Evolutionary conservation across 2,888 invertebrate genomes (phyloP), one percentile per base, ranked within the genome.

Genomic region (Thera britannica): DNA sequence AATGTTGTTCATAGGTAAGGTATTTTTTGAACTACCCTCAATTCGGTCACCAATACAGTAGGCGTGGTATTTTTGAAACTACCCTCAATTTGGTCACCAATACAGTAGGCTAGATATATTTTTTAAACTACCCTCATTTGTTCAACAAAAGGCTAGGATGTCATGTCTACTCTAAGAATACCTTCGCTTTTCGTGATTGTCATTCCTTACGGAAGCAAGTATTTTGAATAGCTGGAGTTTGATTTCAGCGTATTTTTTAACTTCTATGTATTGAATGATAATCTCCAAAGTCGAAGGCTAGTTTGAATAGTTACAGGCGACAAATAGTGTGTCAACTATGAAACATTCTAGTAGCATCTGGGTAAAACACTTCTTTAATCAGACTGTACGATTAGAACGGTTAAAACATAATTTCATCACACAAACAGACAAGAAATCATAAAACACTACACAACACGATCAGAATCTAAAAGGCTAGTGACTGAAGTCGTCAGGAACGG

Each of bases 1-100:
- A 98, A 99, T 90, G 96, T 97, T 82, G 97, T 98, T 68, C 99
- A 99, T 96, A 97, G 98, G 98, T 98, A 95, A 76, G 73, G 62
- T 58, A 56, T 65, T 48, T n/a, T 3, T 38, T 3, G 38, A 38
- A 5, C 38, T 38, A 23, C 23, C 23, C 23, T 23, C 23, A 23
- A 23, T 23, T 23, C 23, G 23, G 23, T 23, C 0, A 23, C 23
- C 23, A 23, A 23, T 23, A 23, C 23, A 23, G 23, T 23, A 38
- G 38, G 38, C 4, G 0, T 3, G 38, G 5, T 41, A 7, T 41
- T 7, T 7, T 7, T 41, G 41, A 7, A 41, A 3, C 41, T 41
- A 41, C 5, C 41, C 41, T 41, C 41, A 23, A 41, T 5, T 5
- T 38, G 6, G 3, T 6, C 3, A 38, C 3, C 38, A 38, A 41